Conservation (phyloP, 2,113 vertebrate genomes). For the Xiphorhynchus elegans region DNA sequence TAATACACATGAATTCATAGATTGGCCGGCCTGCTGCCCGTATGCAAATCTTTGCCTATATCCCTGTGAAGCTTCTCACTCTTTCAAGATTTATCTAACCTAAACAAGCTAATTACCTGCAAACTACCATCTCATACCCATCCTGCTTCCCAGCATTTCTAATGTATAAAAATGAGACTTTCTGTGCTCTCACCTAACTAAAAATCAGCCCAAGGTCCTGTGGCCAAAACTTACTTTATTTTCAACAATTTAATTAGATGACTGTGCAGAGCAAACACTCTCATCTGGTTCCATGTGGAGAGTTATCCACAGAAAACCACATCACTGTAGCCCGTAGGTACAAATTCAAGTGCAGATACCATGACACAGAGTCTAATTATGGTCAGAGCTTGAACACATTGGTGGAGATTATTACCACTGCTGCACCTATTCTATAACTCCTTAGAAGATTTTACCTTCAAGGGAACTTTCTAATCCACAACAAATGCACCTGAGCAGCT, state of each 20-base stretch:
- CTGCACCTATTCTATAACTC: background rate
- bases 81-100: background rate
- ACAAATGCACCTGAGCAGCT: background rate
- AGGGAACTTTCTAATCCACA: background rate
- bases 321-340: background rate
- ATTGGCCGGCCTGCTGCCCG: background rate
- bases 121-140: background rate
- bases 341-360: background rate
- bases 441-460: background rate
- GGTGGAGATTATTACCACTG: background rate
- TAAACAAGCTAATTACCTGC: background rate
- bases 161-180: background rate
- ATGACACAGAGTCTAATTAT: background rate
- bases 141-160: background rate
- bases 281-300: background rate
- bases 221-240: background rate
- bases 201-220: background rate
- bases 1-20: background rate
- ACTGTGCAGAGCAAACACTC: background rate
- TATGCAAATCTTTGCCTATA: background rate
- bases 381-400: background rate
- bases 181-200: background rate
- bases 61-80: background rate
- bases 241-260: background rate
- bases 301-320: background rate